Evolutionary conservation across 2,797 vertebrate species (phyloP), one percentile per base, ranked within the genome.

Genomic region (Sebastes kiyomatsui): DNA sequence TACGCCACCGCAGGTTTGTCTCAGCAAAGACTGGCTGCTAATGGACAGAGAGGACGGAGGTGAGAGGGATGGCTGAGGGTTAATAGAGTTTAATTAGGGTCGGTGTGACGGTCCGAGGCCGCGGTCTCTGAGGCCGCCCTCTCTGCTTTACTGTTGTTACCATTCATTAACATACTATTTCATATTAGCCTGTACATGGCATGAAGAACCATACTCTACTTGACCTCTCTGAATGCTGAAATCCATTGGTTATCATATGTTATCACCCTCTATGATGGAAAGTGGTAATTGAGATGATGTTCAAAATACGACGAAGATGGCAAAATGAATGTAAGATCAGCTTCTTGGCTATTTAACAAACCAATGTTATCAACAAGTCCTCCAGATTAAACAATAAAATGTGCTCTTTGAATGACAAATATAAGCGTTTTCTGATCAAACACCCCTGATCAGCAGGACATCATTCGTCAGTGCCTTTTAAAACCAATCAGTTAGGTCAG

Each of bases 61-160:
- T 85, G 83, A 77, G 56, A 42, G 58, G 49, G 46, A 16, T 2
- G 52, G 20, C 12, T 5, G 54, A 18, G 74, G 91, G 87, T 92
- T 88, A 90, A 91, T 83, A 32, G 65, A 67, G 85, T 91, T 92
- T 92, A 93, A 90, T 89, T 69, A 79, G 76, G 77, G 82, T 86
- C 84, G 64, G 33, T 2, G 77, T 70, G 83, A 58, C 13, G 30
- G 83, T 82, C 74, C 6, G 67, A 68, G 75, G 64, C 74, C 42
- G 54, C 11, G 67, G 59, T 71, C 70, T 32, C 25, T 11, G 9
- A 52, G 42, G 62, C 23, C 35, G 1, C 11, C n/a, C 13, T 35
- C 38, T 56, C 60, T 42, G 60, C 78, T 73, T 64, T 38, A 46
- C 38, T 82, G 55, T 56, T 77, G 72, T 75, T 70, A 16, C 2